These are phyloP conservation scores for Littorina saxatilis DNA, from an alignment of 1,140 invertebrate species.

Conservation along the genomic window DNA sequence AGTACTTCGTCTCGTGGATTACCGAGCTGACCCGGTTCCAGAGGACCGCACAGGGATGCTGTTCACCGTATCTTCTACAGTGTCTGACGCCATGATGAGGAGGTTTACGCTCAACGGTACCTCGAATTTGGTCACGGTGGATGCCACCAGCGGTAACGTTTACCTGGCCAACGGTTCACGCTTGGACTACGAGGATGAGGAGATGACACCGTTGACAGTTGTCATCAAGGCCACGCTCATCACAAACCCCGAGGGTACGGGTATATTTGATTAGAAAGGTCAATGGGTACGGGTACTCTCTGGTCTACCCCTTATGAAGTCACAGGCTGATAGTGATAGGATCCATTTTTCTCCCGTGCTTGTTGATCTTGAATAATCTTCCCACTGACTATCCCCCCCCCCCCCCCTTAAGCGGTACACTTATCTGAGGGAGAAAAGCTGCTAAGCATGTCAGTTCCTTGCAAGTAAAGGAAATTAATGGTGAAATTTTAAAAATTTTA, in stretches of 20 bases:
- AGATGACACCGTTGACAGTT: not conserved
- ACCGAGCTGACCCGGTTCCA: not conserved
- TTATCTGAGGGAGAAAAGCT: too few relatives aligned
- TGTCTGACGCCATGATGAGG: not conserved
- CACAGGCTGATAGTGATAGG: too few relatives aligned
- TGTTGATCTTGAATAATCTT: too few relatives aligned
- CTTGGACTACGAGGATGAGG: slow-evolving; percentile 31
- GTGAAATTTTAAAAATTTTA: too few relatives aligned
- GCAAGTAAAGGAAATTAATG: too few relatives aligned
- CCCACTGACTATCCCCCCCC: too few relatives aligned
- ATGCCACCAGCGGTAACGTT: slow-evolving; percentile 13
- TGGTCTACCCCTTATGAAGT: too few relatives aligned
- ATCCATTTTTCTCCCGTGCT: too few relatives aligned
- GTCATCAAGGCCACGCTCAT: slow-evolving; percentile 18
- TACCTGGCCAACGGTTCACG: slow-evolving; percentile 16
- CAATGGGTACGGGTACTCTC: too few relatives aligned
- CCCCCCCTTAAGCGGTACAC: too few relatives aligned
- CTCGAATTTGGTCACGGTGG: slow-evolving; percentile 1
- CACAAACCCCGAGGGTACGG: not conserved
- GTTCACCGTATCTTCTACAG: slow-evolving; percentile 20
- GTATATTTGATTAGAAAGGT: too few relatives aligned
- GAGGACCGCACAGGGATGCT: slow-evolving; percentile 14
- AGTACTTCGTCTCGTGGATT: slow-evolving; percentile 2
- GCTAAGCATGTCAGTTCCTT: too few relatives aligned
- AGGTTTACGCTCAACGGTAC: slow-evolving; percentile 10